phyloP scores from a whole-genome alignment of 64 coral and sea anemone species.

The Astreopora myriophthalma region DNA sequence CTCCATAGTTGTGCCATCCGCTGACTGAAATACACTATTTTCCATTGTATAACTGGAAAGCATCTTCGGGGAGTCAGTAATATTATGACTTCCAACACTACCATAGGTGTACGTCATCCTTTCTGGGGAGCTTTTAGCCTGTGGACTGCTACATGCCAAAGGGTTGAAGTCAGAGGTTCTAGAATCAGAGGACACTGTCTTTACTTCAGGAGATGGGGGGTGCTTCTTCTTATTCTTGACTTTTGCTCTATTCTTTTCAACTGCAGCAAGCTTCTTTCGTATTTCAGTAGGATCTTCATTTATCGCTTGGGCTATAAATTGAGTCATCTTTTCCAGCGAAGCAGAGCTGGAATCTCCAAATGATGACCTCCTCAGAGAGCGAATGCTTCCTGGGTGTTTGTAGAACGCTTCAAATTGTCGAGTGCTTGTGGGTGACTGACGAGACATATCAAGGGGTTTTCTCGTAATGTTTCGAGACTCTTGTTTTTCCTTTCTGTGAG shows the following conservation, averaged over 20 bases:
- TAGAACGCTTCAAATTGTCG: not conserved
- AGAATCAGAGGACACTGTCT: not conserved
- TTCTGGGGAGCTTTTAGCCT: not conserved
- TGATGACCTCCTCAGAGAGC: conserved; percentile 9
- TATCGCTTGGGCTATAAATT: conserved; percentile 64
- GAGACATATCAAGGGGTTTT: not conserved
- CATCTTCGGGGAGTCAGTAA: conserved; percentile 12
- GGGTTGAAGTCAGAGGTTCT: conserved; percentile 24
- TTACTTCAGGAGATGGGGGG: not conserved
- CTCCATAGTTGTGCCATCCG: not conserved
- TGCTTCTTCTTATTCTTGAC: conserved; percentile 1
- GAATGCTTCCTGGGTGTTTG: not conserved
- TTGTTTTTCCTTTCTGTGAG: conserved; percentile 1
- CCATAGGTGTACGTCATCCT: not conserved
- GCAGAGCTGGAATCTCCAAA: conserved; percentile 12
- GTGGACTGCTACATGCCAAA: conserved; percentile 65
- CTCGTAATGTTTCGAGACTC: not conserved
- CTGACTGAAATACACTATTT: conserved; percentile 57
- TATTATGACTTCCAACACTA: not conserved
- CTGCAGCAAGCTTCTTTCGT: conserved; percentile 41
- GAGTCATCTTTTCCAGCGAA: conserved; percentile 40
- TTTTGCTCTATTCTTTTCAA: conserved; percentile 25
- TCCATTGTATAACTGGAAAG: conserved; percentile 21
- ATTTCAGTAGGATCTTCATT: conserved; percentile 59
- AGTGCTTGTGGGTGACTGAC: not conserved